Conservation (phyloP, 2,888 invertebrate genomes). For the Saturnia japonica region DNA sequence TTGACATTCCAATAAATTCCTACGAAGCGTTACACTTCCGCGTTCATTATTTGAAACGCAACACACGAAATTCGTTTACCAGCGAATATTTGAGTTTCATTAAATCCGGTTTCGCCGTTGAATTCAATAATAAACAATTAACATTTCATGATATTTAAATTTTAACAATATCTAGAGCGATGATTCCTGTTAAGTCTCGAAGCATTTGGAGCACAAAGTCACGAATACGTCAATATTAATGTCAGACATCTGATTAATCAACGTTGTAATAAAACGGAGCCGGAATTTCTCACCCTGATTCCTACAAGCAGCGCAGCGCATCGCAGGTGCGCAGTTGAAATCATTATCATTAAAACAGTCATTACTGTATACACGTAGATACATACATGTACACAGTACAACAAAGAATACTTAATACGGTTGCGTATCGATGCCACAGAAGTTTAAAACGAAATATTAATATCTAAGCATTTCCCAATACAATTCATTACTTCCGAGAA, state of each 20-base stretch:
- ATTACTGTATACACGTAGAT: too few relatives aligned
- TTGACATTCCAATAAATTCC: conserved; percentile 3
- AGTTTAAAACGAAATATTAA: not conserved
- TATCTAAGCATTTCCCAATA: not conserved
- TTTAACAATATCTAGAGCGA: conserved; percentile 4
- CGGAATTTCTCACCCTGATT: conserved; percentile 54
- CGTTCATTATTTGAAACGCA: conserved; percentile 1
- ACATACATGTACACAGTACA: not conserved
- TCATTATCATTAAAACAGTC: conserved; percentile 28
- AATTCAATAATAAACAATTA: not conserved
- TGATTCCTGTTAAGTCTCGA: conserved; percentile 26
- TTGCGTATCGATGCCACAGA: not conserved
- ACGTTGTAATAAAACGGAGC: conserved; percentile 37
- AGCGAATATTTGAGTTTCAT: conserved; percentile 3
- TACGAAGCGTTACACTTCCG: conserved; percentile 10
- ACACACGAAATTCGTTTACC: not conserved
- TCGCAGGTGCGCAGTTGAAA: conserved; percentile 38
- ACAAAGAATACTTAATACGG: not conserved
- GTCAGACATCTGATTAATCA: conserved; percentile 46
- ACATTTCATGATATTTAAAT: conserved; percentile 8
- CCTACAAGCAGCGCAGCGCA: conserved; percentile 30
- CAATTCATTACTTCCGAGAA: not conserved
- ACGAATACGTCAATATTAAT: conserved; percentile 64
- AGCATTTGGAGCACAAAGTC: conserved; percentile 72
- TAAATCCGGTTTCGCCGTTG: conserved; percentile 1